These are phyloP conservation scores for Drosophila serrata DNA, from an alignment of 1,140 invertebrate species.

Conservation along the genomic window DNA sequence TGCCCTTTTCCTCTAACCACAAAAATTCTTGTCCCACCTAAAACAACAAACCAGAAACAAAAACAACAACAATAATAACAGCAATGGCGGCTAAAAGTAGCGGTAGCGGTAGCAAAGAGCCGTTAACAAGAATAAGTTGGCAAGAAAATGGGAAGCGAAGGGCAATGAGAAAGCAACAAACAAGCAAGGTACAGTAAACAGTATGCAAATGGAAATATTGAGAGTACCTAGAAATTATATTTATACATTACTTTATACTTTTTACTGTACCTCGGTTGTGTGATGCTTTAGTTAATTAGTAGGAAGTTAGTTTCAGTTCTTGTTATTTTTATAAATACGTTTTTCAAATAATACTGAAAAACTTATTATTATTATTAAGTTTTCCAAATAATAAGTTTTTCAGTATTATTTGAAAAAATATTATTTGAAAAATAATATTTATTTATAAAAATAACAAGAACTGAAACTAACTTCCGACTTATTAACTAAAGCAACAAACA, in stretches of 20 bases:
- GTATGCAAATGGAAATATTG: background rate
- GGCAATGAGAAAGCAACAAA: constrained; percentile 22
- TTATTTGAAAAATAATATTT: no score
- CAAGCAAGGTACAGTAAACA: constrained; percentile 12
- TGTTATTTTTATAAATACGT: no score
- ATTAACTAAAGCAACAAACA: constrained; percentile 26
- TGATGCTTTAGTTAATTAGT: no score
- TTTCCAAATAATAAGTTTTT: no score
- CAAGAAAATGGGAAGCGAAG: constrained; percentile 46
- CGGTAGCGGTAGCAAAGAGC: constrained; percentile 66
- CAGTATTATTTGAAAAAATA: no score
- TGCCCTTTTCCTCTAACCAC: constrained; percentile 5
- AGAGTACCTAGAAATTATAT: background rate
- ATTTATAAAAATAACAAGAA: no score
- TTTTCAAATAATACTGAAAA: no score
- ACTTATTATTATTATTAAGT: no score
- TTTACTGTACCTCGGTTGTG: no score
- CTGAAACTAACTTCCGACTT: no score
- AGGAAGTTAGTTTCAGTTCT: no score
- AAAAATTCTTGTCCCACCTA: constrained; percentile 53
- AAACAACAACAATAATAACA: constrained; percentile 9
- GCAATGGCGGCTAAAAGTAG: constrained; percentile 49
- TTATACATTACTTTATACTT: no score
- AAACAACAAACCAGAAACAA: constrained; percentile 57
- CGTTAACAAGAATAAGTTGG: constrained; percentile 76